Conservation (phyloP, 2,888 invertebrate genomes). For the Carcina quercana region DNA sequence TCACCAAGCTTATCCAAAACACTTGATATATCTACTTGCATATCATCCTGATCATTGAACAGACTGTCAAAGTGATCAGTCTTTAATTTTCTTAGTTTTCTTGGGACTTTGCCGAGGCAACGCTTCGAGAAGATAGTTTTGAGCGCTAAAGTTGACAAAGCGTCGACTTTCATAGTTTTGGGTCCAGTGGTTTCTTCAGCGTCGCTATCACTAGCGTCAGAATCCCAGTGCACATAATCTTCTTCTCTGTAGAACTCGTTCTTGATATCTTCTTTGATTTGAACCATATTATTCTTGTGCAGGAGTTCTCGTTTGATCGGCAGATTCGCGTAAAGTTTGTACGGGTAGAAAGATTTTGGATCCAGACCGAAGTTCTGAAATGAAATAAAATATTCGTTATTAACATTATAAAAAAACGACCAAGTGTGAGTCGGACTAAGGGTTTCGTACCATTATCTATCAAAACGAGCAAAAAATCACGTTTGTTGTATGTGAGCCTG, state of each 20-base stretch:
- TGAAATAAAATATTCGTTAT: constrained; percentile 3
- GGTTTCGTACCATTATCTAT: too few relatives aligned
- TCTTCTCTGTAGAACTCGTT: constrained; percentile 29
- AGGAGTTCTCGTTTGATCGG: constrained; percentile 31
- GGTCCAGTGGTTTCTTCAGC: constrained; percentile 9
- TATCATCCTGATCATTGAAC: constrained; percentile 21
- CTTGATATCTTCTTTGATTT: constrained; percentile 33
- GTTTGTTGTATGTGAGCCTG: too few relatives aligned
- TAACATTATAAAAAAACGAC: too few relatives aligned
- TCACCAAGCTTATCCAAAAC: constrained; percentile 33
- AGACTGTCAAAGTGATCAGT: constrained; percentile 23
- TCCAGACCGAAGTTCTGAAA: constrained; percentile 50
- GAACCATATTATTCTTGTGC: constrained; percentile 36
- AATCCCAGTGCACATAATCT: constrained; percentile 46
- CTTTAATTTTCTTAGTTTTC: constrained; percentile 30
- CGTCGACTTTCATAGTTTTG: constrained; percentile 23
- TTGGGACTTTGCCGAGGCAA: constrained; percentile 39
- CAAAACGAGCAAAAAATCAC: too few relatives aligned
- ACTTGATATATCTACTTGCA: constrained; percentile 26
- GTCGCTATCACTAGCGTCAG: constrained; percentile 24
- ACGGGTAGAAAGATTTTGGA: constrained; percentile 39
- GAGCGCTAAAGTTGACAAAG: constrained; percentile 31
- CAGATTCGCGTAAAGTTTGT: constrained; percentile 19
- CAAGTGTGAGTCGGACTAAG: too few relatives aligned
- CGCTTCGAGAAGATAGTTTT: constrained; percentile 45